These are phyloP conservation scores for Drosophila nasuta DNA, from an alignment of 1,140 invertebrate genomes.

Conservation along the genomic window DNA sequence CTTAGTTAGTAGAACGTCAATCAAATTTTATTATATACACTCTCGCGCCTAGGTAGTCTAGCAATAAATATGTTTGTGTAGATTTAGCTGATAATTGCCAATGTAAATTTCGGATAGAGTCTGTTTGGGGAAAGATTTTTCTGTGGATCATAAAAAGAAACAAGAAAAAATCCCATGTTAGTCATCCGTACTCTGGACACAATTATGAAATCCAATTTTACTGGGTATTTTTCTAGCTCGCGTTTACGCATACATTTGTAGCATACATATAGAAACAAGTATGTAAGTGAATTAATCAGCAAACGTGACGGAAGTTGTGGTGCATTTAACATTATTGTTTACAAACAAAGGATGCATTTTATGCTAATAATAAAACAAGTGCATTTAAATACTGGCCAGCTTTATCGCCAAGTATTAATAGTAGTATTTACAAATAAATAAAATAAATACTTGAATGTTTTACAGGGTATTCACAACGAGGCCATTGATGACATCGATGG, in stretches of 20 bases:
- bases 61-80: conserved; percentile 9
- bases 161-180: conserved; percentile 33
- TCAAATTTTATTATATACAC: conserved; percentile 20
- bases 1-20: conserved; percentile 16
- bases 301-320: conserved; percentile 20
- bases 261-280: conserved; percentile 3
- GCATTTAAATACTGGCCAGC: background rate
- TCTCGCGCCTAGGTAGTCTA: background rate
- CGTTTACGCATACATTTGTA: conserved; percentile 10
- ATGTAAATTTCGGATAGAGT: conserved; percentile 22
- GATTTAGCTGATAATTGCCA: conserved; percentile 40
- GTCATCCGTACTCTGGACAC: conserved; percentile 29
- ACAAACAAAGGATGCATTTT: background rate
- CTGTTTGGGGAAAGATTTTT: conserved; percentile 24
- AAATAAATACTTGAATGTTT: background rate
- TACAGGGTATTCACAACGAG: conserved; percentile 56
- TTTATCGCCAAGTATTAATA: too few relatives aligned
- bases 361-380: conserved; percentile 1
- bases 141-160: background rate
- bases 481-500: conserved; percentile 41
- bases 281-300: conserved; percentile 29
- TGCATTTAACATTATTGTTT: conserved; percentile 17
- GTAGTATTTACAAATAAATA: background rate
- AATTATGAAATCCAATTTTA: conserved; percentile 8
- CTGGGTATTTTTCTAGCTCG: conserved; percentile 20